Evolutionary conservation across 2,113 vertebrate species (phyloP), one percentile per base, ranked within the genome.

Genomic region (Gopherus evgoodei): DNA sequence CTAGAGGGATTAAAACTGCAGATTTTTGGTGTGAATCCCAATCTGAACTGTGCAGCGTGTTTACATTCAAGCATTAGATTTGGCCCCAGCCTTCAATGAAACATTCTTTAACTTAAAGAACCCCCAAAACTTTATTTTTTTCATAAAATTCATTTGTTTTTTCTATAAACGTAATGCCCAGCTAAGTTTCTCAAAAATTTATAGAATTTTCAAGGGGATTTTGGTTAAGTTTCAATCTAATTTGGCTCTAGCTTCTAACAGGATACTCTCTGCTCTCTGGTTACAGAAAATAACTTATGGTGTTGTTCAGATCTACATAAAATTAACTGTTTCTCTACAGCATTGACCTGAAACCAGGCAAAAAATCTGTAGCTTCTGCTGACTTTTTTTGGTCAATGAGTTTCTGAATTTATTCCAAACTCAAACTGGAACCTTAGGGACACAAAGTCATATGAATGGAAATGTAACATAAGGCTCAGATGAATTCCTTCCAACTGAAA

Each of bases 381-480:
- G 88, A 93, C 50, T 88, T 94, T 57, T 56, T 9, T 78, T 57
- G 96, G 76, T n/a, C 1, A 3, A n/a, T 47, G 88, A 4, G 31
- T 8, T 80, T 95, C 96, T 96, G 93, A 95, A 95, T 35, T 84
- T 75, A 11, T 10, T 96, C 54, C 86, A 96, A 88, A 96, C 94
- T 91, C 83, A 52, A 88, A 96, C 79, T 4, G 1, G 79, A 94
- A 91, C 90, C 93, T 47, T 13, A 88, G 93, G 54, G 81, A 96
- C 83, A 91, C 53, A 56, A 89, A 86, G 56, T 42, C 0, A 0
- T 84, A 79, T 76, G 94, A 97, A 95, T 88, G 88, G 54, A 96
- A 97, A 87, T 53, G 22, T 80, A 82, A 91, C 95, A 97, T 96
- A 97, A 97, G 53, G 42, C 93, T 95, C 54, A 57, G 14, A 57